Evolutionary conservation across 1,140 invertebrate genomes (phyloP).

Genomic region (Nebria ingens): DNA sequence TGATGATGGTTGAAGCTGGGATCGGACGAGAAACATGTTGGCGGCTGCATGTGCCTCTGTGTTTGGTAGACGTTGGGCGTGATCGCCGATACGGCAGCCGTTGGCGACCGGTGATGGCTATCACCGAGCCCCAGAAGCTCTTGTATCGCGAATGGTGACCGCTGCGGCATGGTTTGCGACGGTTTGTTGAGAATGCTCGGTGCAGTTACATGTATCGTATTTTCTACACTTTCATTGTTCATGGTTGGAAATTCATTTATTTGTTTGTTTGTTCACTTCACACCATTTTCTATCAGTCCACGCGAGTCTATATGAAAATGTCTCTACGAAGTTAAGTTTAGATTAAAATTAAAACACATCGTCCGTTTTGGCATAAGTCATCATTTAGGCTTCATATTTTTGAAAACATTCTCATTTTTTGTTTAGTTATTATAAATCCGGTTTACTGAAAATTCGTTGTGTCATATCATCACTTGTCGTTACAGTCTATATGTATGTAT

Average conservation of each 20-base stretch:
- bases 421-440: no score
- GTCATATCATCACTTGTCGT: no score
- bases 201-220: slow-evolving; percentile 34
- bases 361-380: no score
- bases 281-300: no score
- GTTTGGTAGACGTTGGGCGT: slow-evolving; percentile 40
- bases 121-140: slow-evolving; percentile 70
- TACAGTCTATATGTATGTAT: no score
- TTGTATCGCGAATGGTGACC: slow-evolving; percentile 85
- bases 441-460: no score
- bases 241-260: slow-evolving; percentile 23
- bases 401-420: no score
- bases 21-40: slow-evolving; percentile 31
- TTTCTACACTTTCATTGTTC: slow-evolving; percentile 32
- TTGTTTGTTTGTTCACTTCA: no score
- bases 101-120: slow-evolving; percentile 31
- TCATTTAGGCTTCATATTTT: no score
- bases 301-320: no score
- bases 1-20: slow-evolving; percentile 45
- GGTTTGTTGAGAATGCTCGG: slow-evolving; percentile 34
- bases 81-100: slow-evolving; percentile 33
- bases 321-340: no score
- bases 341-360: no score
- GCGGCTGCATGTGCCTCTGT: slow-evolving; percentile 39
- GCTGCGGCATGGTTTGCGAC: slow-evolving; percentile 54